Evolutionary conservation across 2,797 vertebrate species (phyloP), one percentile per base, ranked within the genome.

Genomic region (Parambassis ranga): DNA sequence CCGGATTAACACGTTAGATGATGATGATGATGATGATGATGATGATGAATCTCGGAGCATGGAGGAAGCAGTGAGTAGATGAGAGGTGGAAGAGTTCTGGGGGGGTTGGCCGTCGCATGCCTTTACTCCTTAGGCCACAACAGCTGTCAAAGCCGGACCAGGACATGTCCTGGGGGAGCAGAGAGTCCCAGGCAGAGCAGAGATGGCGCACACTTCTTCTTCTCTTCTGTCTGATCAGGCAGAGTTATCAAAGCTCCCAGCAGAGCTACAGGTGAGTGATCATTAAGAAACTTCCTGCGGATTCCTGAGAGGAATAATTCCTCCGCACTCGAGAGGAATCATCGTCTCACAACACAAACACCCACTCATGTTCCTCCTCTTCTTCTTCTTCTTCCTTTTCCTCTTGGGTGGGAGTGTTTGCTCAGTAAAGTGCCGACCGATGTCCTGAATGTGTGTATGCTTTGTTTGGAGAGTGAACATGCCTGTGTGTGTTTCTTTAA

Each of bases 71-170:
- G 15, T 10, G 1, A 0, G 9, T 14, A 31, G 37, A 47, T 35
- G 22, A 71, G 44, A 41, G 4, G 7, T 2, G 22, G 36, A 39
- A 18, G n/a, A n/a, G n/a, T n/a, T n/a, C n/a, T n/a, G n/a, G 30
- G 42, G 39, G 28, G 64, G 68, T 65, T 27, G 63, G 53, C 28
- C 10, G 1, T 11, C 23, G 30, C 51, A 48, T 73, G 63, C 50
- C 57, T 72, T 47, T 19, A 35, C 22, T 60, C 63, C 56, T 16
- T 19, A 13, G 33, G 16, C 69, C 20, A 14, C 69, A 71, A 41
- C 84, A 82, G 82, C 79, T 84, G 84, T 76, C 33, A 53, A 52
- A 78, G 24, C 71, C 39, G 11, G 47, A 66, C 61, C 16, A 63
- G 33, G 44, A 19, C 31, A 19, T 13, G 18, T 50, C 50, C 69